Conservation (phyloP, 2,888 invertebrate genomes). For the Diaprepes abbreviatus region DNA sequence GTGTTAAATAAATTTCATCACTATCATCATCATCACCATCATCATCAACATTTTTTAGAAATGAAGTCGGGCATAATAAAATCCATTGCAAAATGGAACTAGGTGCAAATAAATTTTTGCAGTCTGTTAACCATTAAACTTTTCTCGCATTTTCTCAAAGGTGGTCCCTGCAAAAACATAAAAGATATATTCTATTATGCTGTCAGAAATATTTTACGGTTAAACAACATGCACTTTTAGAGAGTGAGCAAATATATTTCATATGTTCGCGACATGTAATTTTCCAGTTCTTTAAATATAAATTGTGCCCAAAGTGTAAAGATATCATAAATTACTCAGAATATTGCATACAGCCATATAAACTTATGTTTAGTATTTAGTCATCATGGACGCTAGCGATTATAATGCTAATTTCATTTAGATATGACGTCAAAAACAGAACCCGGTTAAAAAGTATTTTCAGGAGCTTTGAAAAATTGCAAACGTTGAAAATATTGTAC, state of each 20-base stretch:
- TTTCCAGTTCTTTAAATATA: conserved; percentile 29
- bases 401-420: too few species aligned
- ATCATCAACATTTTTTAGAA: too few species aligned
- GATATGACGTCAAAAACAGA: too few species aligned
- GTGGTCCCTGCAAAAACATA: conserved; percentile 7
- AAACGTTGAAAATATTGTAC: too few species aligned
- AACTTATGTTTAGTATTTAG: conserved; percentile 1
- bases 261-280: conserved; percentile 25
- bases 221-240: conserved; percentile 17
- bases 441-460: too few species aligned
- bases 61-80: too few species aligned
- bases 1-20: too few species aligned
- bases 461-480: too few species aligned
- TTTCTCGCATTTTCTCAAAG: conserved; percentile 13
- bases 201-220: conserved; percentile 12
- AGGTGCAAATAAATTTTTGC: neutral
- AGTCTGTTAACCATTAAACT: neutral
- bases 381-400: neutral
- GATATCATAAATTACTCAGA: conserved; percentile 8
- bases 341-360: neutral
- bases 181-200: conserved; percentile 22
- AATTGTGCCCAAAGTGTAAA: conserved; percentile 20
- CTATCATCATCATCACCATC: too few species aligned
- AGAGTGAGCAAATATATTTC: conserved; percentile 19
- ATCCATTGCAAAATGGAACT: too few species aligned